Evolutionary conservation across 2,797 vertebrate genomes (phyloP), one percentile per base, ranked within the genome.

Genomic region (Leptoclinus maculatus): DNA sequence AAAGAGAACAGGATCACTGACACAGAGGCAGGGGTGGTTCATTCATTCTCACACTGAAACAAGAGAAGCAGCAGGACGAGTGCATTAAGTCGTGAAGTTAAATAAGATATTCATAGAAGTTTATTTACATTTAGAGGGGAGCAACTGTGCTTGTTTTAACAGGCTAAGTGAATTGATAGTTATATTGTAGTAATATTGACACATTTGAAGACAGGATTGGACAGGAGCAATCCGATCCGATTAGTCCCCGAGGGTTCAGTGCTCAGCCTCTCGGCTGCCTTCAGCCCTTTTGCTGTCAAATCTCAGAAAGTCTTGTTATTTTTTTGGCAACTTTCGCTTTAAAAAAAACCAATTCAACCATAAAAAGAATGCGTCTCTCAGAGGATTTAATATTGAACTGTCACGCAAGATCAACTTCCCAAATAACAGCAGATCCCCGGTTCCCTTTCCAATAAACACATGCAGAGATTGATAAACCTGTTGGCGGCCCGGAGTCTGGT

Each of bases 331-430:
- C n/a, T 65, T 71, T 70, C 2, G 2, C 72, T 68, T 2, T 4
- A 29, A 19, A 62, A 83, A n/a, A 62, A 81, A 59, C 36, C 66
- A 69, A 51, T 51, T 60, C 67, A 68, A 75, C 66, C 71, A 74
- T 83, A 80, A 82, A 12, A 80, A 82, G 65, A 83, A 79, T 62
- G 62, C 23, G 17, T 69, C 63, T 72, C 78, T 78, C 80, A 36
- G 70, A 86, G 78, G 83, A 76, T 85, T 82, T 76, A 65, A 87
- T 89, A 88, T 85, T 80, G 78, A 87, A 86, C 86, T 80, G 86
- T 86, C 87, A 82, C 7, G 83, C 87, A 86, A 85, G 86, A 89
- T 89, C 88, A 87, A 25, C 79, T 87, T 76, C 64, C 65, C 79
- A 85, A 90, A 86, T 83, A 86, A 80, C 71, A 80, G 69, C 54